Evolutionary conservation across 2,888 invertebrate species (phyloP), one percentile per base, ranked within the genome.

Genomic region (Cryptosula pallasiana): DNA sequence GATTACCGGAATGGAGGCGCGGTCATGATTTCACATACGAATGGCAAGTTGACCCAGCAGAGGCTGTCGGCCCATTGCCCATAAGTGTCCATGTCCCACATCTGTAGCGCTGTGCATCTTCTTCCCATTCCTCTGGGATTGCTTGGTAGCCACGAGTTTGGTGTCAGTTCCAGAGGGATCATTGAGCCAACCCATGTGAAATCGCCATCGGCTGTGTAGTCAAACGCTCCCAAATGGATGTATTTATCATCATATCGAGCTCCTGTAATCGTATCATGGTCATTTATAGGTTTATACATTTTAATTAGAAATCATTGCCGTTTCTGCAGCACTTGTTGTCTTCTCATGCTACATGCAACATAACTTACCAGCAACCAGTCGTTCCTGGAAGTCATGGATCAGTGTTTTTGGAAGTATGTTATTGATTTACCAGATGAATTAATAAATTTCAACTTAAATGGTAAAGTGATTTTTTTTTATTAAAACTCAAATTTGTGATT

Each of bases 231-330:
- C 25, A 70, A 36, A 23, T 70, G 70, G 45, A 70, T 70, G 32
- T 70, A 70, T 70, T 70, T 70, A 29, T 70, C 70, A 23, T 70
- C 70, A 54, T 9, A 70, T 70, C 70, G n/a, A 27, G 70, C 70
- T 29, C 36, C 70, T 70, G 45, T 23, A 70, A 70, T n/a, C 9
- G 13, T n/a, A n/a, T n/a, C n/a, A n/a, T n/a, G n/a, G n/a, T n/a
- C n/a, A n/a, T n/a, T n/a, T n/a, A n/a, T n/a, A n/a, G n/a, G n/a
- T n/a, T n/a, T n/a, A n/a, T n/a, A n/a, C n/a, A n/a, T n/a, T n/a
- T n/a, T n/a, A n/a, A n/a, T n/a, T n/a, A n/a, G n/a, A n/a, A n/a
- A n/a, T n/a, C n/a, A n/a, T n/a, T n/a, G n/a, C n/a, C n/a, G n/a
- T n/a, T n/a, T n/a, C n/a, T n/a, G n/a, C n/a, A n/a, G n/a, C n/a